Base-by-base conservation (phyloP, 2,113 vertebrate species). In the Eudorcas thomsonii region DNA sequence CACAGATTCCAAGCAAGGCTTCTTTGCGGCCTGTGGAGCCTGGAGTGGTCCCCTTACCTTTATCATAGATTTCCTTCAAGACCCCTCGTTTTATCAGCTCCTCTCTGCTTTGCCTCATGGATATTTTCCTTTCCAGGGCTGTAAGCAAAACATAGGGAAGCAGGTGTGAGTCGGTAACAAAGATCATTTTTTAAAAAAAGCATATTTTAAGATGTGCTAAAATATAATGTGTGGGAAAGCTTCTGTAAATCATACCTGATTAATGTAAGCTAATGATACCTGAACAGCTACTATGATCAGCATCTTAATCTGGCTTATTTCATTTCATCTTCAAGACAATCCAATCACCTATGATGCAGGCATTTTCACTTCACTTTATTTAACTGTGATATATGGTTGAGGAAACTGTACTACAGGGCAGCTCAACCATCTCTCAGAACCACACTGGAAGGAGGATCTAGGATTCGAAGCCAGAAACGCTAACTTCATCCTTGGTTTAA, bases 121-220 rank as follows among this genome's bases (percentile, higher is more conserved):
- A 99, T 99, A 99, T 99, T 99, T 99, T 99, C 98, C 99, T 99
- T 98, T 99, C 99, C 99, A 99, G 98, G 98, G 99, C 99, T 99
- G 98, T n/a, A 94, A 98, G 96, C 93, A 96, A 98, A 67, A 93
- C n/a, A 98, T 54, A 90, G 96, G 91, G 94, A 95, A 80, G 87
- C n/a, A 86, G 96, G 88, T 1, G 89, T 93, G 87, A 98, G 91
- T 8, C 30, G 2, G 45, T 9, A 71, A 54, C 14, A 74, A 84
- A 21, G 86, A 88, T 1, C 7, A 9, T 43, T 50, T 13, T 43
- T 50, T 13, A 28, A 60, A 13, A 30, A 3, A 48, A 28, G 95
- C 28, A 1, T 6, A 13, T n/a, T 82, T 62, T 59, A 74, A 90
- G 6, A 60, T 17, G 33, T 7, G 11, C 2, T 43, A 15, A 21